A percentile compares a stretch with the other conserved stretches of the same genome.
These are phyloP conservation scores for Rhizoglyphus robini DNA, from an alignment of 1,140 invertebrate genomes.

Conservation along the genomic window DNA sequence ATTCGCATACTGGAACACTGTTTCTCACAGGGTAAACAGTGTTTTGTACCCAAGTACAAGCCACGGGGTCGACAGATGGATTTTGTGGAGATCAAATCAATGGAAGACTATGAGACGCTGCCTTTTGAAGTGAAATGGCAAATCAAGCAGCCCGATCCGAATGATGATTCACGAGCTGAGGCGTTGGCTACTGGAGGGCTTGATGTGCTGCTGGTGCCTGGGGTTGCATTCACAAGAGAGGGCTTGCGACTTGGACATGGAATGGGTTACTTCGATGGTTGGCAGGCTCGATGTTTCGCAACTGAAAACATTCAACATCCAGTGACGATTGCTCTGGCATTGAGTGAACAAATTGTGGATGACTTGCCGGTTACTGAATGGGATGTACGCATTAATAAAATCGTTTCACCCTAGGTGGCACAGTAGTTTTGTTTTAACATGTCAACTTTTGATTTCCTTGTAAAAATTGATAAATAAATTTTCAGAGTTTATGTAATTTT, in stretches of 20 bases:
- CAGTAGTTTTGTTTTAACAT: no score
- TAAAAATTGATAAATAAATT: no score
- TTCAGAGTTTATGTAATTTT: no score
- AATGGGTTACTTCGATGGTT: conserved; percentile 71
- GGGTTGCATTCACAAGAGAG: conserved; percentile 62
- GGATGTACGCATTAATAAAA: conserved; percentile 53
- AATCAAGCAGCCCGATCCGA: conserved; percentile 74
- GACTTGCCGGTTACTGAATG: conserved; percentile 52
- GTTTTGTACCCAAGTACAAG: conserved; percentile 51
- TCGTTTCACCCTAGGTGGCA: conserved; percentile 38
- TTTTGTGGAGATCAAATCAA: conserved; percentile 22
- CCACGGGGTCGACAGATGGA: conserved; percentile 10
- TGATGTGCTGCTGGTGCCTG: conserved; percentile 74
- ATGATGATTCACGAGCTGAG: conserved; percentile 46
- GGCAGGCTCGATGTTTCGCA: conserved; percentile 31
- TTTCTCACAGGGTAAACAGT: conserved; percentile 44
- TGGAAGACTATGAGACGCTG: conserved; percentile 40
- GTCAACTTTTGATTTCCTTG: no score
- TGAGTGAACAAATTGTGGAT: conserved; percentile 63
- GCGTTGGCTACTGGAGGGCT: conserved; percentile 40
- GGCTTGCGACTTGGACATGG: conserved; percentile 70
- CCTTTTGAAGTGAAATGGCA: conserved; percentile 61
- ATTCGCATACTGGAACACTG: conserved; percentile 49
- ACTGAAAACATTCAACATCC: conserved; percentile 32
- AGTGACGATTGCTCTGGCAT: conserved; percentile 56